Evolutionary conservation across 1,140 invertebrate species (phyloP).

Genomic region (Bombus turneri): DNA sequence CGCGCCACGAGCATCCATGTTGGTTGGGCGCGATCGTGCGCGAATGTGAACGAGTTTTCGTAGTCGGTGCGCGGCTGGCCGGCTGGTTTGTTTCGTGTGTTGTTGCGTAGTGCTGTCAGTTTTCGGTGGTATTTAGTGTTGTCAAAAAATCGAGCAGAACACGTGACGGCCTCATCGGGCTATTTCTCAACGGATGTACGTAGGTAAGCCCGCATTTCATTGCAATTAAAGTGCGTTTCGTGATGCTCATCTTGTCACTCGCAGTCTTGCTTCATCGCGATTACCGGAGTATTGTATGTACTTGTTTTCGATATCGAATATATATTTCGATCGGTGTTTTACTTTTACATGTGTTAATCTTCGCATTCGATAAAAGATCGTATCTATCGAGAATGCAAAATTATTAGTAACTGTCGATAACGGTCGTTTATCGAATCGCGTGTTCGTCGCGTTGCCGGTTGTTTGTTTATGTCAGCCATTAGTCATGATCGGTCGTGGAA

Average conservation of each 20-base stretch:
- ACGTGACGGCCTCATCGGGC: slow-evolving; percentile 6
- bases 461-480: slow-evolving; percentile 58
- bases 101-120: slow-evolving; percentile 20
- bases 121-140: slow-evolving; percentile 36
- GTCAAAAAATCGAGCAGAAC: slow-evolving; percentile 1
- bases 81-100: slow-evolving; percentile 58
- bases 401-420: not conserved
- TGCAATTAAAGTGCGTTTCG: not conserved
- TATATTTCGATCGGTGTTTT: not conserved
- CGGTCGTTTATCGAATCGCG: slow-evolving; percentile 7
- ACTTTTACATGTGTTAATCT: not conserved
- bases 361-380: not conserved
- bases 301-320: slow-evolving; percentile 15
- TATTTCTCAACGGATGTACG: slow-evolving; percentile 24
- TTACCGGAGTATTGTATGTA: slow-evolving; percentile 6
- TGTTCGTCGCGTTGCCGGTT: slow-evolving; percentile 13
- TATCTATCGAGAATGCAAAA: too few species aligned
- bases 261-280: not conserved
- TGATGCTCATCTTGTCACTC: not conserved
- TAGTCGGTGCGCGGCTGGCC: slow-evolving; percentile 64
- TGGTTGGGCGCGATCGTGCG: slow-evolving; percentile 41
- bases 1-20: not conserved
- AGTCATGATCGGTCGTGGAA: slow-evolving; percentile 6
- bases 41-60: slow-evolving; percentile 51
- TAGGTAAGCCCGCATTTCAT: not conserved